Evolutionary conservation across 1,140 invertebrate genomes (phyloP), one percentile per base, ranked within the genome.

Genomic region (Apis laboriosa): DNA sequence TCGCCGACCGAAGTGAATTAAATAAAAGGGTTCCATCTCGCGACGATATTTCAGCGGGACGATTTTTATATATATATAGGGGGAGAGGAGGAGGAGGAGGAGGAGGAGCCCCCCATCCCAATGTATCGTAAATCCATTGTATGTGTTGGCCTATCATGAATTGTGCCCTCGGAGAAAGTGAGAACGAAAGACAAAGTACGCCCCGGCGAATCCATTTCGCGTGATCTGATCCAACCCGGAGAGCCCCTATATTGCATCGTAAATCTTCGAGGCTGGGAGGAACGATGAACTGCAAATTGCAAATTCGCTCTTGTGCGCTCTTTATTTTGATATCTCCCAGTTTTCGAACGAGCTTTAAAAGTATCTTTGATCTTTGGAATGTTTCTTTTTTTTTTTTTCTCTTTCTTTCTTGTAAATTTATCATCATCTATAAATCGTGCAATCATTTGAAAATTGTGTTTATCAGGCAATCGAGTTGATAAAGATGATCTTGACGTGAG

Each of bases 151-250:
- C 82, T 76, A 84, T 84, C 83, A 88, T 83, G 86, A 90, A 90
- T 73, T 83, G 84, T 81, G 80, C 60, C 70, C 49, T 74, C 67
- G 13, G 12, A 68, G 58, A 67, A 75, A 83, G 86, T 78, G 67
- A 56, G 64, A 79, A 61, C 71, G 77, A 80, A 88, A 88, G 89
- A 89, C 74, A 60, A 88, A 88, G 77, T 81, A 80, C 75, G 77
- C 86, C 86, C 71, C 34, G 60, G 88, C 67, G 84, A 75, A 79
- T 84, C 82, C 78, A 80, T 84, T 83, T 71, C 68, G 67, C 66
- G 81, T 71, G 72, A 86, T 86, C 53, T 77, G 70, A 24, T 58
- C 61, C 24, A 51, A 7, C 63, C 53, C 55, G 70, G 55, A 78
- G 68, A 58, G 34, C 24, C 24, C 63, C 43, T 77, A 80, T 87